A percentile compares a stretch with the other conserved stretches of the same genome.
phyloP scores from a whole-genome alignment of 2,113 vertebrate genomes.

The Paratilapia polleni region DNA sequence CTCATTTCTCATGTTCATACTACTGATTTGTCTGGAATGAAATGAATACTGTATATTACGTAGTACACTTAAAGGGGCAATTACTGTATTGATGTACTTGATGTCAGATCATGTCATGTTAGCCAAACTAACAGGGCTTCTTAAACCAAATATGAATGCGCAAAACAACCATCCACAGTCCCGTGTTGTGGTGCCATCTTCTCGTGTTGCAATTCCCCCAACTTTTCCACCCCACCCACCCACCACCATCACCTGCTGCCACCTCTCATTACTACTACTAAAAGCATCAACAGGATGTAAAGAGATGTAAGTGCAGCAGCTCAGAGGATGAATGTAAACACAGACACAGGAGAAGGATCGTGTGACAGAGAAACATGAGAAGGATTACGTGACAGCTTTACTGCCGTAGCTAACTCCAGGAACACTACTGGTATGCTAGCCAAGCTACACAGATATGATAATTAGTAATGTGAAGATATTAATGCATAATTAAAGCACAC shows the following conservation, averaged over 20 bases:
- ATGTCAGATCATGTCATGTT: too few species aligned
- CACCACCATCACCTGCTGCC: background rate
- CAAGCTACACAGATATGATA: background rate
- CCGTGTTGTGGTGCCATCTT: background rate
- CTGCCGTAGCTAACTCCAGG: background rate
- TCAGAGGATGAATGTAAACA: too few species aligned
- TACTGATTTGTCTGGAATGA: background rate
- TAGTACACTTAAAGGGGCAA: background rate
- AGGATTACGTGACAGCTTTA: background rate
- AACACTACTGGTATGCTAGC: background rate
- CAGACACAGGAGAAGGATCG: background rate
- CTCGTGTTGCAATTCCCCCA: background rate
- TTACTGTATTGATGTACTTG: background rate
- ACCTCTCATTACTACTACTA: background rate
- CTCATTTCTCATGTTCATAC: background rate
- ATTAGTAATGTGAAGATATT: background rate
- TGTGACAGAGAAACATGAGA: background rate
- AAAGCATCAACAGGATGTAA: background rate
- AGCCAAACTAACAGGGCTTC: background rate
- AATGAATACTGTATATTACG: background rate
- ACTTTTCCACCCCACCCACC: background rate
- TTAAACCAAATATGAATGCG: too few species aligned
- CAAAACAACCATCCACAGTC: too few species aligned
- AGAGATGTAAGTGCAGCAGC: background rate
- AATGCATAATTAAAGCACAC: background rate